Percentiles rank a stretch among this genome's conserved stretches.
phyloP scores from a whole-genome alignment of 2,797 vertebrate species.

The Xenentodon cancila region DNA sequence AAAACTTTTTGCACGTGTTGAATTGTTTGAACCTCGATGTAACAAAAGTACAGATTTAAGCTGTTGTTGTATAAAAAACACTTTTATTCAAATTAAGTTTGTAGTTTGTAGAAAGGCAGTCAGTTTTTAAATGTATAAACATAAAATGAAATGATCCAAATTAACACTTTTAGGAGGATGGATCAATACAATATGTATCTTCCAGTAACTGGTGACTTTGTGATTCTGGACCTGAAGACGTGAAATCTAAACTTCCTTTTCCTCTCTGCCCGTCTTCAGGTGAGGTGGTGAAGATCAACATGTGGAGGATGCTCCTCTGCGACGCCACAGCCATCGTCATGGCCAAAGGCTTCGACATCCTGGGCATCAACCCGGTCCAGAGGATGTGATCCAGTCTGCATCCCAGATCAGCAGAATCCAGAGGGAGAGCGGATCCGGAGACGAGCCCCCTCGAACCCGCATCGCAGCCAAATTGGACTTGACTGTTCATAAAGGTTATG shows the following conservation, averaged over 20 bases:
- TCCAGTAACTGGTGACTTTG: no score
- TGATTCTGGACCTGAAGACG: neutral
- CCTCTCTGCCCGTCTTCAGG: constrained; percentile 74
- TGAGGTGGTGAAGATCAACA: constrained; percentile 93
- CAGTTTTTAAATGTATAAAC: no score
- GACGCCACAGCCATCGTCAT: constrained; percentile 92
- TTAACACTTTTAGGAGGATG: no score
- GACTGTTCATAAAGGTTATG: neutral
- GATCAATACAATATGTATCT: no score
- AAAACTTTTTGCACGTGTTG: no score
- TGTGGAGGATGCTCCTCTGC: constrained; percentile 94
- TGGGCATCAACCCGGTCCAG: constrained; percentile 92
- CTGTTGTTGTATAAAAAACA: no score
- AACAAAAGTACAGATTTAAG: no score
- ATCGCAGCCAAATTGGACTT: constrained; percentile 6
- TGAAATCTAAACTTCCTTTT: neutral
- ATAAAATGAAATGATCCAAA: no score
- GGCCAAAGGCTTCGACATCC: constrained; percentile 94
- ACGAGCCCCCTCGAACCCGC: no score
- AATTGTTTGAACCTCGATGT: no score
- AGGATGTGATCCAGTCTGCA: constrained; percentile 85
- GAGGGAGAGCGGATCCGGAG: fast-evolving
- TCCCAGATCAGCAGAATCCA: neutral
- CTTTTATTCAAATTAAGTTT: no score
- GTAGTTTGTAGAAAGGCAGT: no score